Evolutionary conservation across 2,113 vertebrate genomes (phyloP).

Genomic region (Mirza zaza): DNA sequence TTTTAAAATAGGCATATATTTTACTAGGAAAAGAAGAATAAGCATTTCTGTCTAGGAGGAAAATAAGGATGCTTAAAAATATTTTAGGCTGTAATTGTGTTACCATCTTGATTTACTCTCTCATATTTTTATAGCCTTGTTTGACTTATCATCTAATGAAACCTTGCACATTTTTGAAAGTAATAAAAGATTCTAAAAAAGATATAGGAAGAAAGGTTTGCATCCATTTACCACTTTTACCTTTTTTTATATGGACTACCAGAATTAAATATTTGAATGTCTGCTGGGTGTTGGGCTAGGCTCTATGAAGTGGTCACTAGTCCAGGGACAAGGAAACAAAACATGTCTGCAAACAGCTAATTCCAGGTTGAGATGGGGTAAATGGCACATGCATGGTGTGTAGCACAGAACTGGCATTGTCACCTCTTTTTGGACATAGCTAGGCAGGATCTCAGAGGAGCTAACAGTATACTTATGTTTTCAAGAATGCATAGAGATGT

Average conservation of each 20-base stretch:
- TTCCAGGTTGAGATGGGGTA: not conserved
- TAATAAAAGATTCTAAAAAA: not conserved
- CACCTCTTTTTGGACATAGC: not conserved
- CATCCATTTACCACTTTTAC: not conserved
- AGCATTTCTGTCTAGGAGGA: not conserved
- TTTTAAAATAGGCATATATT: not conserved
- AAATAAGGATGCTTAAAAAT: not conserved
- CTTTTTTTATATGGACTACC: not conserved
- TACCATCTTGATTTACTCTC: not conserved
- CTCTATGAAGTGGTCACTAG: not conserved
- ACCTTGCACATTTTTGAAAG: not conserved
- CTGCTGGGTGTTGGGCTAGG: not conserved
- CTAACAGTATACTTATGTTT: not conserved
- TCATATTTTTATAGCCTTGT: not conserved
- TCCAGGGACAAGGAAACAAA: not conserved
- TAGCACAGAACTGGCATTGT: not conserved
- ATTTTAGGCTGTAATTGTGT: not conserved
- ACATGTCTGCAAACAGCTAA: not conserved
- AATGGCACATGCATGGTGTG: rapidly evolving
- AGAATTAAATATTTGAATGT: not conserved
- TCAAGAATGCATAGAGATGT: not conserved
- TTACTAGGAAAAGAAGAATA: not conserved
- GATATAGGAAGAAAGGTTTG: not conserved
- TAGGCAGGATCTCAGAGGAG: not conserved
- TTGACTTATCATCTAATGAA: slow-evolving; percentile 1